A percentile compares a stretch with the other conserved stretches of the same genome.
phyloP scores from a whole-genome alignment of 2,113 vertebrate species.

The Casuarius casuarius region DNA sequence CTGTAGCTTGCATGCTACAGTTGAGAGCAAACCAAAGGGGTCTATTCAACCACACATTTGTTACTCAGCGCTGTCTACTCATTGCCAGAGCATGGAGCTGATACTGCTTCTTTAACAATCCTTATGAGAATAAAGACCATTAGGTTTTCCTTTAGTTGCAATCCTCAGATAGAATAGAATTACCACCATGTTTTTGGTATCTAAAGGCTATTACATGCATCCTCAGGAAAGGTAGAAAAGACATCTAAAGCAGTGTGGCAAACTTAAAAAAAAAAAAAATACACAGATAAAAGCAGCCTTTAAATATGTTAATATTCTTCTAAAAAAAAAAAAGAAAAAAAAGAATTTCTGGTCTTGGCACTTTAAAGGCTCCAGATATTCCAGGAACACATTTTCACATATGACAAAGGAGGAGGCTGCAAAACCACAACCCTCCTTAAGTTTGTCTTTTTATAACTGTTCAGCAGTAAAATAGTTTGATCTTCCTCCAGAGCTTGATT shows the following conservation, averaged over 20 bases:
- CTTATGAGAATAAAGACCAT: not conserved
- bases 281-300: not conserved
- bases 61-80: not conserved
- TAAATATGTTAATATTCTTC: not conserved
- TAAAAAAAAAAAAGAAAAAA: not conserved
- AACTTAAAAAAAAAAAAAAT: not conserved
- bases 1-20: conserved; percentile 14
- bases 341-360: not conserved
- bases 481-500: not conserved
- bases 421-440: not conserved
- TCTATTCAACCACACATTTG: not conserved
- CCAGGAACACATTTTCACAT: not conserved
- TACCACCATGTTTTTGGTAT: fast-evolving
- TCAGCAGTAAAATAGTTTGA: not conserved
- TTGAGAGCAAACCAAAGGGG: not conserved
- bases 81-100: not conserved
- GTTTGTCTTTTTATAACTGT: not conserved
- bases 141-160: not conserved
- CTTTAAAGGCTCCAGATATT: not conserved
- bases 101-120: not conserved
- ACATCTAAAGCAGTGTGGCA: not conserved
- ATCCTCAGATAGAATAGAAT: not conserved
- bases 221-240: not conserved
- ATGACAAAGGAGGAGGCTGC: not conserved
- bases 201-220: not conserved